Evolutionary conservation across 1,140 invertebrate genomes (phyloP).

Genomic region (Drosophila subpulchrella): DNA sequence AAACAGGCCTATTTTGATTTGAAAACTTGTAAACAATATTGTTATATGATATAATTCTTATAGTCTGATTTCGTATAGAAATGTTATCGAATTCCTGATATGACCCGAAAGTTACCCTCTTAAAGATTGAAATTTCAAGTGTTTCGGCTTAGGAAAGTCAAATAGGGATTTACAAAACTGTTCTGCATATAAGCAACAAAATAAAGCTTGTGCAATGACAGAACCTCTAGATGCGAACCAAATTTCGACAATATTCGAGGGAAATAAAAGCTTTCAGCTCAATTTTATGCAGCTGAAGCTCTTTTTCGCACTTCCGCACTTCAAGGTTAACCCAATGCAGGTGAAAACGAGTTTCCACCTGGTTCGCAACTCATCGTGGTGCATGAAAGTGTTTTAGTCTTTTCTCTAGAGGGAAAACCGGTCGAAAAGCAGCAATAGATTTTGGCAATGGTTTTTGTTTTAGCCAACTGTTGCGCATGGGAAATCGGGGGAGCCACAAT

Average conservation of each 20-base stretch:
- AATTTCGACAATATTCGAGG: background rate
- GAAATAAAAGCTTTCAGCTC: slow-evolving; percentile 1
- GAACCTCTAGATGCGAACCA: background rate
- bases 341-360: slow-evolving; percentile 22
- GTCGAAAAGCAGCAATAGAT: slow-evolving; percentile 12
- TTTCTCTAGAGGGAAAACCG: slow-evolving; percentile 11
- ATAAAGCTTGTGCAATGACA: background rate
- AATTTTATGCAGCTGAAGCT: background rate
- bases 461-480: slow-evolving; percentile 1
- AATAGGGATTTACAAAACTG: too few relatives aligned
- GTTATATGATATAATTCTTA: too few relatives aligned
- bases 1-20: too few relatives aligned
- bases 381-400: slow-evolving; percentile 21
- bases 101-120: too few relatives aligned
- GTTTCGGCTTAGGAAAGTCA: background rate
- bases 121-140: background rate
- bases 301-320: background rate
- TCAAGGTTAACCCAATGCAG: slow-evolving; percentile 5
- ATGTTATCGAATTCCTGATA: too few relatives aligned
- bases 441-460: background rate
- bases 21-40: too few relatives aligned
- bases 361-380: slow-evolving; percentile 20
- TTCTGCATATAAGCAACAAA: background rate
- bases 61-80: too few relatives aligned
- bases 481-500: background rate